These are phyloP conservation scores for Rutpela maculata DNA, from an alignment of 2,888 invertebrate genomes.

Conservation along the genomic window DNA sequence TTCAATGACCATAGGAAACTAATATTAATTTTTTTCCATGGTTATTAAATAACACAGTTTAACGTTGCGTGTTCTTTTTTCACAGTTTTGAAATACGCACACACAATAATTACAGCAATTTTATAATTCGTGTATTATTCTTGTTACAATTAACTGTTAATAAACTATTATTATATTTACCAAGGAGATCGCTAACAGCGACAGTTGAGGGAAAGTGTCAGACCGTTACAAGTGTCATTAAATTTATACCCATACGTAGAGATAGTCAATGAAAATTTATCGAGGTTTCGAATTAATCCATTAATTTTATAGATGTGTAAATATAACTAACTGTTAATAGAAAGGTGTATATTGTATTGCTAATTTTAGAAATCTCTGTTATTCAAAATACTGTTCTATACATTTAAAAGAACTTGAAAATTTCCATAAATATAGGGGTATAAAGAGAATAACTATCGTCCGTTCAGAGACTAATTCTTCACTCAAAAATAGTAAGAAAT, in stretches of 20 bases:
- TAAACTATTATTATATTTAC: slow-evolving; percentile 34
- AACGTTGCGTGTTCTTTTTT: neutral
- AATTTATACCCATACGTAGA: neutral
- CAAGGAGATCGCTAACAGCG: slow-evolving; percentile 15
- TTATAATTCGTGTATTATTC: slow-evolving; percentile 30
- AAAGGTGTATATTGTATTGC: too few species aligned
- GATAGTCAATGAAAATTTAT: neutral
- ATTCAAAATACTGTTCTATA: too few species aligned
- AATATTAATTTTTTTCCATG: neutral
- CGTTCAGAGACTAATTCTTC: too few species aligned
- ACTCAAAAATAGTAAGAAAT: too few species aligned
- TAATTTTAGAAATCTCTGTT: too few species aligned
- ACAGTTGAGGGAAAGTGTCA: slow-evolving; percentile 15
- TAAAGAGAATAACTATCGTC: too few species aligned
- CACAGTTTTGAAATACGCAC: neutral
- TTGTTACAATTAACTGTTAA: slow-evolving; percentile 31
- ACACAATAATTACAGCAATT: slow-evolving; percentile 26
- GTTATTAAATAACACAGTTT: neutral
- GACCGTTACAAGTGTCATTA: slow-evolving; percentile 17
- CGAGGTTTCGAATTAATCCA: too few species aligned
- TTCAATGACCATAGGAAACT: too few species aligned
- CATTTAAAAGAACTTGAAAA: too few species aligned
- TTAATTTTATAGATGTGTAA: too few species aligned
- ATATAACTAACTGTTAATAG: too few species aligned
- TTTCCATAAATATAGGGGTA: too few species aligned